Evolutionary conservation across 2,113 vertebrate genomes (phyloP), one percentile per base, ranked within the genome.

Genomic region (Riparia riparia): DNA sequence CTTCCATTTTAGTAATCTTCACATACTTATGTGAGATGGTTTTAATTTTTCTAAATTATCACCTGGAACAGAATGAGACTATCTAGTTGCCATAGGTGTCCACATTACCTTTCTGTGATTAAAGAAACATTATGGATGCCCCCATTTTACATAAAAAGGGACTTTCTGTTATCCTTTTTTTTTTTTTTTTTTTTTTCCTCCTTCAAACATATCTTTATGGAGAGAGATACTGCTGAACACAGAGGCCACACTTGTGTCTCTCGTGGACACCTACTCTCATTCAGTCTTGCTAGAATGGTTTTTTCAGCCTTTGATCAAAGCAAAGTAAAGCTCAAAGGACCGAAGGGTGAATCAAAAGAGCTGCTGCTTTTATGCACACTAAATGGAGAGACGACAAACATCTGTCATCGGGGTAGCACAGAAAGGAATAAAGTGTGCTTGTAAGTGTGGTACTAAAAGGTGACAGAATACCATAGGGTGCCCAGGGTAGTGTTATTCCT

Each of bases 21-120:
- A 29, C n/a, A 29, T 69, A 76, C 56, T 91, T 94, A 66, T 18
- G 18, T 31, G 41, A 73, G 39, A 51, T 0, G 8, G 34, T 70
- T 90, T 90, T 93, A 92, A 80, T 90, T 86, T 95, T 94, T 93
- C 56, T 47, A 83, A 86, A 69, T 64, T 2, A 76, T 65, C 88
- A 81, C 68, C 71, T 90, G 64, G 14, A 73, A 51, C 42, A 78
- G 54, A 87, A 93, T 41, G 26, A 42, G 56, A 80, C 34, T 92
- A 70, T 39, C 58, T 83, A 63, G 8, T 63, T 90, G 63, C 50
- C 73, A 4, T 32, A 88, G 14, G 70, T 85, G 50, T 45, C 28
- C 70, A 31, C 57, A 42, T 47, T 85, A 44, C 34, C 8, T 65
- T 80, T 57, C 34, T 83, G 47, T 71, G 51, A 64, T 86, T 66